Evolutionary conservation across 2,797 vertebrate genomes (phyloP).

Genomic region (Helostoma temminkii): DNA sequence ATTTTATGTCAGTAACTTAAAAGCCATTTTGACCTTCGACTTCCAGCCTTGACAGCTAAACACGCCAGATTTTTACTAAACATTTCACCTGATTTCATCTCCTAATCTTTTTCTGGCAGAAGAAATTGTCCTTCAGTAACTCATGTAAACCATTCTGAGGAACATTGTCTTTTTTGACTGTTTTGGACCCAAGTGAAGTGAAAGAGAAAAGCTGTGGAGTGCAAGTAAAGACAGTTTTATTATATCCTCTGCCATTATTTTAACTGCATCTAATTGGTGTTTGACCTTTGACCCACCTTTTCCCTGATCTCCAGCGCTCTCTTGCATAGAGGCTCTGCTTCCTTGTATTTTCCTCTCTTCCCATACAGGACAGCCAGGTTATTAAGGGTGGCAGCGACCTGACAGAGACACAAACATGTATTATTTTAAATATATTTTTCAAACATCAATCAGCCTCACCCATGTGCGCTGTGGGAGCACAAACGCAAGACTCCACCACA

Average conservation of each 20-base stretch:
- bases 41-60: too few relatives aligned
- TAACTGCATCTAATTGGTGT: not conserved
- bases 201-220: not conserved
- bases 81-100: too few relatives aligned
- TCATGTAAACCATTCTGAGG: conserved; percentile 8
- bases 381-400: conserved; percentile 94
- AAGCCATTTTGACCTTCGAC: too few relatives aligned
- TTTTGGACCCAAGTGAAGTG: not conserved
- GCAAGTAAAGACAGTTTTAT: too few relatives aligned
- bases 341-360: conserved; percentile 92
- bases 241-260: too few relatives aligned
- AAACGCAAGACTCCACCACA: conserved; percentile 23
- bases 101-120: too few relatives aligned
- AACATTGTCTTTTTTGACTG: not conserved
- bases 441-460: conserved; percentile 19
- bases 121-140: conserved; percentile 7
- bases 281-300: conserved; percentile 86
- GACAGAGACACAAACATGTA: conserved; percentile 48
- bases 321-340: conserved; percentile 90
- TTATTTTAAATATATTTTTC: not conserved
- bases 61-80: too few relatives aligned
- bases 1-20: too few relatives aligned
- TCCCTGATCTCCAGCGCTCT: conserved; percentile 87
- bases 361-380: conserved; percentile 92
- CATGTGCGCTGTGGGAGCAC: not conserved